Percentiles rank a stretch among this genome's conserved stretches.
Evolutionary conservation across 2,797 vertebrate species (phyloP).

Genomic region (Microctenopoma stevenorrisi): DNA sequence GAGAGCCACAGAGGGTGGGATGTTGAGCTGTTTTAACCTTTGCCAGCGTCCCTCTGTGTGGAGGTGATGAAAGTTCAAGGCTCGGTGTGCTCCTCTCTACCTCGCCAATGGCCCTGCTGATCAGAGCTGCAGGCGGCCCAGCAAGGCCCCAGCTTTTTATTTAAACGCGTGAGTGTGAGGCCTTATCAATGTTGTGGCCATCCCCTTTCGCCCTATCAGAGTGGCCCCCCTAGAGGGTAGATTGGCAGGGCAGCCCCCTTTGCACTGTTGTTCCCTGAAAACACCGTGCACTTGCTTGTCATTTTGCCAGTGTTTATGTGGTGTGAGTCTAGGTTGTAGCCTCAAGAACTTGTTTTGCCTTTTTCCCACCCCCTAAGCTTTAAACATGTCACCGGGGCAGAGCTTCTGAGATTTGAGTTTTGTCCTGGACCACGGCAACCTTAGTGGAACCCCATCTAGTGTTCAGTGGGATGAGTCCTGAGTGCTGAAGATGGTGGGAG

Average conservation of each 20-base stretch:
- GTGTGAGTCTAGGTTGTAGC: slow-evolving; percentile 93
- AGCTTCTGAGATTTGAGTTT: slow-evolving; percentile 87
- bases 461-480: slow-evolving; percentile 87
- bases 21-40: slow-evolving; percentile 96
- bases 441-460: slow-evolving; percentile 95
- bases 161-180: slow-evolving; percentile 73
- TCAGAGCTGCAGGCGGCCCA: slow-evolving; percentile 90
- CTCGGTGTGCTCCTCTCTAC: slow-evolving; percentile 90
- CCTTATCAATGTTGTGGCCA: slow-evolving; percentile 93
- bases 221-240: slow-evolving; percentile 90
- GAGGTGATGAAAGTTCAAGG: slow-evolving; percentile 95
- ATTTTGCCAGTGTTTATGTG: slow-evolving; percentile 95
- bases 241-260: slow-evolving; percentile 90
- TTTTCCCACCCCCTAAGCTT: slow-evolving; percentile 80
- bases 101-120: slow-evolving; percentile 93
- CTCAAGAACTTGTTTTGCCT: slow-evolving; percentile 85
- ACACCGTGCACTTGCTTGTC: slow-evolving; percentile 92
- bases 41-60: slow-evolving; percentile 91
- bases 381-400: slow-evolving; percentile 90
- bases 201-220: slow-evolving; percentile 92
- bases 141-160: slow-evolving; percentile 91
- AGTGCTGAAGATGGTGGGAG: slow-evolving; percentile 73
- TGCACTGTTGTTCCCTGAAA: slow-evolving; percentile 87
- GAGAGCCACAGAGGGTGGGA: slow-evolving; percentile 78
- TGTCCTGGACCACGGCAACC: slow-evolving; percentile 87